Percentiles rank a stretch among this genome's conserved stretches.
Evolutionary conservation across 2,113 vertebrate genomes (phyloP).

Genomic region (Petrocephalus zakoni): DNA sequence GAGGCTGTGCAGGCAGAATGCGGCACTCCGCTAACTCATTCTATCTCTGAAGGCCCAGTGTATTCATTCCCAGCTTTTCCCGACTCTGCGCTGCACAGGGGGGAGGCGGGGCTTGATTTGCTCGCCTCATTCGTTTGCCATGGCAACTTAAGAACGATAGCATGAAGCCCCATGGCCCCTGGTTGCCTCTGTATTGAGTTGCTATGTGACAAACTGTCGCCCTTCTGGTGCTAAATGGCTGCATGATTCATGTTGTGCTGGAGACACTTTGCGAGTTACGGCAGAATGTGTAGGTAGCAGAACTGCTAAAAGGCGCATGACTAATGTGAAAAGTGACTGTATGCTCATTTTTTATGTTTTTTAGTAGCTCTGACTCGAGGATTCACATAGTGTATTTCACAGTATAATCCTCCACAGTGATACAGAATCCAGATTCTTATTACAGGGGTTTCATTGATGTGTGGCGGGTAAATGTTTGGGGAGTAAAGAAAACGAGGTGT

Average conservation of each 20-base stretch:
- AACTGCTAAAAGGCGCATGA: neutral
- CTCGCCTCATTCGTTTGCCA: slow-evolving; percentile 41
- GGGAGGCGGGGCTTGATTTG: slow-evolving; percentile 16
- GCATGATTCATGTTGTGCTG: neutral
- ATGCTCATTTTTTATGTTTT: neutral
- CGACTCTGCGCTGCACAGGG: slow-evolving; percentile 4
- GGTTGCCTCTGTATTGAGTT: slow-evolving; percentile 27
- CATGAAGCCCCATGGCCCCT: slow-evolving; percentile 25
- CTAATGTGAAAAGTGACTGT: neutral
- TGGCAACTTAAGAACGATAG: slow-evolving; percentile 48
- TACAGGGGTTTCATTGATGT: neutral
- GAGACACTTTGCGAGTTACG: neutral
- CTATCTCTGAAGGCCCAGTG: slow-evolving; percentile 34
- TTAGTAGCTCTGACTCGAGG: neutral
- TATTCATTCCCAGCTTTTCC: slow-evolving; percentile 37
- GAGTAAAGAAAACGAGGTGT: neutral
- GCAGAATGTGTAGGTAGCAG: neutral
- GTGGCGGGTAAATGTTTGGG: neutral
- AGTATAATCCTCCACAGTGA: neutral
- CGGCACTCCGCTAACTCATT: neutral
- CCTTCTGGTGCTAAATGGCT: slow-evolving; percentile 18
- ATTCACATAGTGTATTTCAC: neutral
- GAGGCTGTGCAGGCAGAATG: neutral
- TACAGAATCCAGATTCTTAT: neutral
- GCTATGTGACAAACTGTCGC: slow-evolving; percentile 33